Conservation (phyloP, 1,140 invertebrate genomes). For the Eubasilissa regina region DNA sequence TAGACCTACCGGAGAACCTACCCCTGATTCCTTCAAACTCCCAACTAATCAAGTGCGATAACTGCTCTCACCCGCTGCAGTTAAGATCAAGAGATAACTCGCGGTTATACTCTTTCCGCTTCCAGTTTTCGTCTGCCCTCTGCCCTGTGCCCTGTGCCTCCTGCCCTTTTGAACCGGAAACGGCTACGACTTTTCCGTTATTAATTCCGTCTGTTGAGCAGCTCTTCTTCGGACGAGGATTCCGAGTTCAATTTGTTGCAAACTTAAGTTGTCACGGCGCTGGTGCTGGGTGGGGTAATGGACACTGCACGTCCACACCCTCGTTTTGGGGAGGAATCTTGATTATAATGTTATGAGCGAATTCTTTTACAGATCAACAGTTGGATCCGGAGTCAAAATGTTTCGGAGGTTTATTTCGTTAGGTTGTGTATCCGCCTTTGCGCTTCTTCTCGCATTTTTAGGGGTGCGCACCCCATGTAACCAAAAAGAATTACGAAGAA, state of each 20-base stretch:
- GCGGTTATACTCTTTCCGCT: conserved; percentile 53
- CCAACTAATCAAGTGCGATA: conserved; percentile 56
- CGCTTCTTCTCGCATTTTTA: too few species aligned
- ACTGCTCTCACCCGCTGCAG: conserved; percentile 51
- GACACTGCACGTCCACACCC: conserved; percentile 2
- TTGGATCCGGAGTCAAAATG: too few species aligned
- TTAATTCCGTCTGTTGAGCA: conserved; percentile 45
- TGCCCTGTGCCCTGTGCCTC: conserved; percentile 31
- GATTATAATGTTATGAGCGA: conserved; percentile 20
- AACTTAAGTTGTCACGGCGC: conserved; percentile 32
- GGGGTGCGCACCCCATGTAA: too few species aligned
- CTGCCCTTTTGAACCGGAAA: background rate
- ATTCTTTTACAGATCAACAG: too few species aligned
- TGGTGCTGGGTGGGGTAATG: conserved; percentile 18
- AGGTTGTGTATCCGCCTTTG: too few species aligned
- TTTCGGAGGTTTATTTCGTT: too few species aligned
- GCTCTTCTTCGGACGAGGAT: conserved; percentile 23
- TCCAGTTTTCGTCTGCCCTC: conserved; percentile 6
- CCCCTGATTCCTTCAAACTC: conserved; percentile 50
- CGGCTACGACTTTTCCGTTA: conserved; percentile 1
- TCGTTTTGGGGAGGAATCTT: background rate
- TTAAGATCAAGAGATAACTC: conserved; percentile 57
- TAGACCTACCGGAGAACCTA: conserved; percentile 9
- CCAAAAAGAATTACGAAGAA: too few species aligned
- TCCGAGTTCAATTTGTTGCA: conserved; percentile 30